Percentiles rank a stretch among this genome's conserved stretches.
phyloP scores from a whole-genome alignment of 1,140 invertebrate species.

The Calephelis virginiensis region DNA sequence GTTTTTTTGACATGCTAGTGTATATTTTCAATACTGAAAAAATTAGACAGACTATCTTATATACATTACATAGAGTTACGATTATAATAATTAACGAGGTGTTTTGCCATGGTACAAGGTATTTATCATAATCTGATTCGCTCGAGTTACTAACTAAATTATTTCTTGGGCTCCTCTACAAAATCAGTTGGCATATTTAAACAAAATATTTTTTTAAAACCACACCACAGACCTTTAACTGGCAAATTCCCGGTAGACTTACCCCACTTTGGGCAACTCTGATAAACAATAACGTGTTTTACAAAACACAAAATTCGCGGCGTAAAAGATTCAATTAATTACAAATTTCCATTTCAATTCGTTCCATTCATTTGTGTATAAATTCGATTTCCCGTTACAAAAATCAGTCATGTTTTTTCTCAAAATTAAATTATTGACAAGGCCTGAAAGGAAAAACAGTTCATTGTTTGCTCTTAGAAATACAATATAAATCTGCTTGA shows the following conservation, averaged over 20 bases:
- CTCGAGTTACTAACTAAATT: too few species aligned
- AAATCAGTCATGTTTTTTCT: slow-evolving; percentile 15
- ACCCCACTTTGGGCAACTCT: neutral
- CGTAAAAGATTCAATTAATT: slow-evolving; percentile 13
- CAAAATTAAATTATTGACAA: slow-evolving; percentile 7
- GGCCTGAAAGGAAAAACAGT: slow-evolving; percentile 13
- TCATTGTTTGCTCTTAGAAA: slow-evolving; percentile 15
- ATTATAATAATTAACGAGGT: too few species aligned
- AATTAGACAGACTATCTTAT: too few species aligned
- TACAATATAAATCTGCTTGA: neutral
- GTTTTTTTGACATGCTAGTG: too few species aligned
- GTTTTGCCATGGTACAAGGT: too few species aligned
- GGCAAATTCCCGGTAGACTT: neutral
- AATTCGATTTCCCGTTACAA: slow-evolving; percentile 13
- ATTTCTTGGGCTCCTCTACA: too few species aligned
- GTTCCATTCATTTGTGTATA: slow-evolving; percentile 14
- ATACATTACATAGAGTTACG: too few species aligned
- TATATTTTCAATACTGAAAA: too few species aligned
- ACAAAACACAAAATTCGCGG: slow-evolving; percentile 11
- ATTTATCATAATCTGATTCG: too few species aligned
- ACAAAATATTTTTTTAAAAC: too few species aligned
- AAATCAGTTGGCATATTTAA: too few species aligned
- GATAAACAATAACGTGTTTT: neutral
- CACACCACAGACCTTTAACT: too few species aligned
- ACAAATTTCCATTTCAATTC: slow-evolving; percentile 7